Evolutionary conservation across 2,797 vertebrate genomes (phyloP).

Genomic region (Acomys russatus): DNA sequence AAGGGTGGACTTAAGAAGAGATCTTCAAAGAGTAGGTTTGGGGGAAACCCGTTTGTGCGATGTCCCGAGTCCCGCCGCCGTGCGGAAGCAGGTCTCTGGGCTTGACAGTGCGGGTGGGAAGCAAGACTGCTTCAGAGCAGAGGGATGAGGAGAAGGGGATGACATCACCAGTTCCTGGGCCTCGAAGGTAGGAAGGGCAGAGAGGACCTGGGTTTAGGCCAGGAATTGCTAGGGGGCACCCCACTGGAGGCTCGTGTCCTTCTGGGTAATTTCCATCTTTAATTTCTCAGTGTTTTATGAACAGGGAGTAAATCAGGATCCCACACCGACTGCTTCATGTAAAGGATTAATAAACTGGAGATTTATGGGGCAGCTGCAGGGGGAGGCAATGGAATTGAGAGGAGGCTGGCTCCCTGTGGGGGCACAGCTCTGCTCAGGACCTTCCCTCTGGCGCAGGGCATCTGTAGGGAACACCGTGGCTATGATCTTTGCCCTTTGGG

Average conservation of each 20-base stretch:
- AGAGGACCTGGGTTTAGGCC: conserved; percentile 54
- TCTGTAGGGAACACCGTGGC: background rate
- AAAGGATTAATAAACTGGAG: conserved; percentile 83
- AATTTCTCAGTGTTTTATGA: conserved; percentile 83
- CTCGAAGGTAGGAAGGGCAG: conserved; percentile 14
- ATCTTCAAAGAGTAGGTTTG: conserved; percentile 28
- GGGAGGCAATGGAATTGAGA: conserved; percentile 52
- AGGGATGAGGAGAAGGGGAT: background rate
- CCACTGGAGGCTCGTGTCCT: conserved; percentile 52
- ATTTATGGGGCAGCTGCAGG: conserved; percentile 79
- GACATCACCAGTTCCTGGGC: background rate
- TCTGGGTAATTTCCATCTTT: conserved; percentile 82
- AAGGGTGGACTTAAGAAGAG: conserved; percentile 7
- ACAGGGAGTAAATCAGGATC: conserved; percentile 84
- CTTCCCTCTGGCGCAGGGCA: background rate
- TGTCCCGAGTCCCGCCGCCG: background rate
- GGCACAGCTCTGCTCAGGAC: conserved; percentile 40
- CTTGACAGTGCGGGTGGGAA: background rate
- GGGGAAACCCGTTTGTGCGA: background rate
- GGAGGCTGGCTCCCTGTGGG: conserved; percentile 31
- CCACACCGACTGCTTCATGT: conserved; percentile 63
- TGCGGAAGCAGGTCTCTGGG: background rate
- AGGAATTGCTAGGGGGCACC: conserved; percentile 61
- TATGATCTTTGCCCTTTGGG: background rate
- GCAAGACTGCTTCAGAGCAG: background rate